Base-by-base conservation (phyloP, 2,888 invertebrate species). In the Criorhina ranunculi region DNA sequence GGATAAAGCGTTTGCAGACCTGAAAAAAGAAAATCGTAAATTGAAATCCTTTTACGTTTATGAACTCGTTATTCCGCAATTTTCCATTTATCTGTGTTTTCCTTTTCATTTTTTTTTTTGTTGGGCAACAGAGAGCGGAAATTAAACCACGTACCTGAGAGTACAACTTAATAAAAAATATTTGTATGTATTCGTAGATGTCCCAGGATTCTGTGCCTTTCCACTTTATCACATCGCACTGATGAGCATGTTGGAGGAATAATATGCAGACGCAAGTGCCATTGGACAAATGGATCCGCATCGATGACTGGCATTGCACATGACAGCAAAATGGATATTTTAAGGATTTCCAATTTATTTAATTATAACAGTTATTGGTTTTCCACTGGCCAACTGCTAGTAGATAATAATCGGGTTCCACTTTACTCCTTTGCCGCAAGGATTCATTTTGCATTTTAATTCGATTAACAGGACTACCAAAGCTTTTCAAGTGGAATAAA, bases 271-370 rank as follows among this genome's bases (percentile, higher is more conserved):
- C 24, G 11, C 6, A 37, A n/a, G 55, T 44, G 31, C 40, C 64
- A 12, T 19, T 33, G 42, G 35, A 24, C 1, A 49, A 59, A 59
- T 49, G 12, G 35, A 57, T 5, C 15, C 24, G 17, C 12, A 35
- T 12, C 7, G 55, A 44, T 17, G 33, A 55, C 15, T 33, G 8
- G 33, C 55, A 59, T 31, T 60, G 51, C 44, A 44, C 17, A 44
- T 37, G 44, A 53, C 11, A 40, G 51, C 37, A 62, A 67, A 24
- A 62, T 46, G 51, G 67, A 46, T 11, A 40, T 49, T 29, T 62
- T 46, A 80, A 69, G 53, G 53, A 55, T 62, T 53, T 24, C 62
- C 37, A 55, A 69, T 60, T 69, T 53, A 69, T 62, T 77, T 53
- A 77, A 77, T 69, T 77, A 60, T 37, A 11, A 51, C 2, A 19